phyloP scores from a whole-genome alignment of 2,888 invertebrate genomes.

The Plutella xylostella region DNA sequence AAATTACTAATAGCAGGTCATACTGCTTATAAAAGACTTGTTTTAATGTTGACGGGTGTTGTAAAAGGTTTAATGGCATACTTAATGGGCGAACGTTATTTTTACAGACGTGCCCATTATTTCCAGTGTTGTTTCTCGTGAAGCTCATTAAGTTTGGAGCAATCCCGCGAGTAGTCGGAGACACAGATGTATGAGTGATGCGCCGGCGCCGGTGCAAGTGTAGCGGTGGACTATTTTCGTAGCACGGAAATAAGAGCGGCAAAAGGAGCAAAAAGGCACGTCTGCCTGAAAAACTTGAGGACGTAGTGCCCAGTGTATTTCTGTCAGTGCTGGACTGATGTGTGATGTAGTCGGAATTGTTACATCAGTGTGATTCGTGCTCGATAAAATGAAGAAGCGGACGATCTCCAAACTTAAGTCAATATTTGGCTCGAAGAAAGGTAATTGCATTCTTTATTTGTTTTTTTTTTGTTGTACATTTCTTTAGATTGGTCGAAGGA shows the following conservation, averaged over 20 bases:
- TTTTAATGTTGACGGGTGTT: constrained; percentile 12
- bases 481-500: constrained; percentile 16
- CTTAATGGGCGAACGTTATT: constrained; percentile 6
- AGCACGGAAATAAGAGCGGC: constrained; percentile 69
- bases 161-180: constrained; percentile 21
- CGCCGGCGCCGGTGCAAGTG: constrained; percentile 58
- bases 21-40: constrained; percentile 19
- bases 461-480: not conserved
- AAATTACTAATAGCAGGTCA: constrained; percentile 23
- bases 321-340: constrained; percentile 53
- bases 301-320: constrained; percentile 61
- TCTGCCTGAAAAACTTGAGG: constrained; percentile 63
- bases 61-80: constrained; percentile 6
- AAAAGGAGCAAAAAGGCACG: constrained; percentile 65
- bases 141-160: constrained; percentile 19
- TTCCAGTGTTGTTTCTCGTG: constrained; percentile 1
- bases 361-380: constrained; percentile 5
- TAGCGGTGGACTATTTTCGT: constrained; percentile 66
- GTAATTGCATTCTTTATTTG: constrained; percentile 27
- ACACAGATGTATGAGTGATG: constrained; percentile 49
- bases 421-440: constrained; percentile 57
- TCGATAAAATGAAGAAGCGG: constrained; percentile 54
- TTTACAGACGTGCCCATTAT: constrained; percentile 1
- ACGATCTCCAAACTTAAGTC: constrained; percentile 60
- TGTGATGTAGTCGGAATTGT: constrained; percentile 32